Base-by-base conservation (phyloP, 2,797 vertebrate genomes). In the Salmo trutta region DNA sequence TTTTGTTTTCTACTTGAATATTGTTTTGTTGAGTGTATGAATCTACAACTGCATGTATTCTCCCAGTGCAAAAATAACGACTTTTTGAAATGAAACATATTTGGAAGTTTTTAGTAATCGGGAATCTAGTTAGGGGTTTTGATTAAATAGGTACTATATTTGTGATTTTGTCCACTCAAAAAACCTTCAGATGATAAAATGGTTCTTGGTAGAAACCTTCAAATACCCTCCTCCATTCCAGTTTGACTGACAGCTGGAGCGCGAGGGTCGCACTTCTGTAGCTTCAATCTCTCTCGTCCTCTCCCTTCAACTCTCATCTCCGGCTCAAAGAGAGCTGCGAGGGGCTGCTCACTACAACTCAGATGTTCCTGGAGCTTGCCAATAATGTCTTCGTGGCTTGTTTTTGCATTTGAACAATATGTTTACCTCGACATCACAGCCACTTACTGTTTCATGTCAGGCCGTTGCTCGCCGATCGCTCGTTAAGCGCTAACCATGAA, bases 191-290 rank as follows among this genome's bases (percentile, higher is more conserved):
- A 47, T 47, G 41, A 47, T 47, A 12, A 47, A 91, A 87, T 69
- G 80, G 56, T 78, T 71, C 82, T 69, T 79, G 81, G 87, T 84
- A 84, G 81, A 70, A 77, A 76, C 75, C 75, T 80, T 81, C 74
- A 70, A 82, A 74, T 19, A n/a, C 78, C 76, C 29, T 5, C 83
- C 74, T 73, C 81, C 83, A 77, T 59, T 24, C 12, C 83, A 79
- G 66, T 81, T 88, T 90, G 84, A 88, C 52, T 87, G 89, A 89
- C 88, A 88, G 81, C 81, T 74, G 67, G 69, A 81, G 72, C 27
- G 41, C 51, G 74, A 51, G 81, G 83, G 78, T 88, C 82, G 79
- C 74, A 71, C 75, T 75, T 66, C 64, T 75, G 73, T 77, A 81
- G 66, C 78, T 66, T 71, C 73, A 54, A 59, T 62, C 73, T 81